Percentiles rank a stretch among this genome's conserved stretches.
Conservation (phyloP, 2,113 vertebrate species). For the Phalacrocorax aristotelis region DNA sequence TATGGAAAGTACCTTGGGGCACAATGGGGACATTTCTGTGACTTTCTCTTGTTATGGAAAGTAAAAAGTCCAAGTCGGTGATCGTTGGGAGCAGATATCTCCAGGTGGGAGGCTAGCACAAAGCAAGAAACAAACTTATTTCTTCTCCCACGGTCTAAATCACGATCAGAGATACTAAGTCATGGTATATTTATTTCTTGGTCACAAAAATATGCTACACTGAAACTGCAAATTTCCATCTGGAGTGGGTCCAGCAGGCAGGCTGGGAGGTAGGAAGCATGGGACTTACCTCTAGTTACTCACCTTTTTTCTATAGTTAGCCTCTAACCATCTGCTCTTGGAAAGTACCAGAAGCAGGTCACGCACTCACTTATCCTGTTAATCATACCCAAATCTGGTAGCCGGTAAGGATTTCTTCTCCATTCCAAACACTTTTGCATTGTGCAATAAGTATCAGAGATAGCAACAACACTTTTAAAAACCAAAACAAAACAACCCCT, state of each 20-base stretch:
- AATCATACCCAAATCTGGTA: background rate
- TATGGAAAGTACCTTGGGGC: background rate
- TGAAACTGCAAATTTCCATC: background rate
- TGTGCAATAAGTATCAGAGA: background rate
- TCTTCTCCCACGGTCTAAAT: background rate
- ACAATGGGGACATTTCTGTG: background rate
- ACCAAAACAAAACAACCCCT: background rate
- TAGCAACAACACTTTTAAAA: background rate
- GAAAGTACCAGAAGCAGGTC: background rate
- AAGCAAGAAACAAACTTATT: background rate
- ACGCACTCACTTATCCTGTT: background rate
- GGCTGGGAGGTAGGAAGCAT: background rate
- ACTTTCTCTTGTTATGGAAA: background rate
- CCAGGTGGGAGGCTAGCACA: background rate
- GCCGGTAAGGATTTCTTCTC: background rate
- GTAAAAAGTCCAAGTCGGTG: background rate
- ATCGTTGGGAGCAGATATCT: background rate
- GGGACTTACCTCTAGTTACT: background rate
- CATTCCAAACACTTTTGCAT: background rate
- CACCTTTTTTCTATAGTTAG: background rate
- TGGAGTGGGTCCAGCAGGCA: background rate
- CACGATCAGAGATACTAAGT: background rate
- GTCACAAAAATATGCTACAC: background rate
- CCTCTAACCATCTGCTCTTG: background rate
- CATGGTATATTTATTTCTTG: background rate